Base-by-base conservation (phyloP, 2,888 invertebrate species). In the Chalcosyrphus nemorum region DNA sequence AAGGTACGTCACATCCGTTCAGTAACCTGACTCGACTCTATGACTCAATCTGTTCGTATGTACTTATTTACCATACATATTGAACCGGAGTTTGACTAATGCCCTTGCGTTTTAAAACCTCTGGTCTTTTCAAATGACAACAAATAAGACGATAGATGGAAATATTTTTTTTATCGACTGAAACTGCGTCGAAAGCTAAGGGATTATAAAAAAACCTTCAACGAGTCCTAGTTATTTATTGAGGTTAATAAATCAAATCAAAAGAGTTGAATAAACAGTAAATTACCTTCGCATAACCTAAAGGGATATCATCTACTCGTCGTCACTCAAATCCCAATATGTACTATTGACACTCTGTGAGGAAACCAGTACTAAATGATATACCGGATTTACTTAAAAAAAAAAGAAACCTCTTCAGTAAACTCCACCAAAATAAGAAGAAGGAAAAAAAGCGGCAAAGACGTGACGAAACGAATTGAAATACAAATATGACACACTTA, bases 401-500 rank as follows among this genome's bases (percentile, higher is more conserved):
- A 38, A 61, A 78, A 70, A 63, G 81, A 81, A 75, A 75, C 50
- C 17, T 57, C 35, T 41, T 50, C 35, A 76, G n/a, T n/a, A n/a
- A n/a, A n/a, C 45, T 61, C 43, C 15, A 21, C 41, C 7, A 41
- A 29, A 68, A n/a, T n/a, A n/a, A n/a, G n/a, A 43, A 43, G 3
- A 2, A n/a, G 6, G 13, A 1, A 70, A 70, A 43, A 13, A 70
- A 70, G 19, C 24, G 50, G 50, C 21, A 50, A 61, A 56, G 35
- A 81, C 68, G 47, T 75, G 81, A 63, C 56, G 71, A 81, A 70
- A 81, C 38, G 21, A 72, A 52, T 74, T 35, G 27, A 71, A 81
- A 81, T 21, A 66, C 65, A 71, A 81, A 71, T 71, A 75, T 71
- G 61, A 81, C 76, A 71, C 45, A 76, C 76, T 76, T 47, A 38